A percentile compares a stretch with the other conserved stretches of the same genome.
These are phyloP conservation scores for Tetramorium bicarinatum DNA, from an alignment of 2,888 invertebrate genomes.

Conservation along the genomic window DNA sequence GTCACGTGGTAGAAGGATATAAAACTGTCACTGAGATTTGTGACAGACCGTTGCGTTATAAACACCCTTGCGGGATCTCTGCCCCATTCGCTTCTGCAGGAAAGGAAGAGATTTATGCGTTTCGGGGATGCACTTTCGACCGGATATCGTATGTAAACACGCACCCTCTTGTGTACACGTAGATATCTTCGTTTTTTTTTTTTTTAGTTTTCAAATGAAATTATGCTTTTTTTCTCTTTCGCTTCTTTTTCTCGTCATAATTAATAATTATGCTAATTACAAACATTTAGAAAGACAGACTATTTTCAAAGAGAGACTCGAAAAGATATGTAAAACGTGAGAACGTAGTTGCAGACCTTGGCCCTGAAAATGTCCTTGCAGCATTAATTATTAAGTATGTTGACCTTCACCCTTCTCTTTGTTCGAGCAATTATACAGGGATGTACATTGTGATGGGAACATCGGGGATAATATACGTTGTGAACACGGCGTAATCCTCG, in stretches of 20 bases:
- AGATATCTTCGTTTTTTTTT: neutral
- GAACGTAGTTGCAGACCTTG: slow-evolving; percentile 3
- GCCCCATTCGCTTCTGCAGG: neutral
- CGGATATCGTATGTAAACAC: slow-evolving; percentile 49
- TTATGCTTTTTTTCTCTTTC: neutral
- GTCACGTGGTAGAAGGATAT: slow-evolving; percentile 47
- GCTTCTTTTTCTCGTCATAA: neutral
- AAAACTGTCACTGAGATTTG: slow-evolving; percentile 70
- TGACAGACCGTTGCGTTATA: slow-evolving; percentile 57
- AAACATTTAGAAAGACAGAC: neutral
- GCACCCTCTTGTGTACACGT: neutral
- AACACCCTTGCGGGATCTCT: slow-evolving; percentile 42
- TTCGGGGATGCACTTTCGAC: slow-evolving; percentile 56
- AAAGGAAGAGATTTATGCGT: slow-evolving; percentile 70
- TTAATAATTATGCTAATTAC: neutral
- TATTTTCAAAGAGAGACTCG: neutral
- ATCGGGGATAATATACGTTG: slow-evolving; percentile 69
- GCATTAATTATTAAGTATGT: slow-evolving; percentile 34
- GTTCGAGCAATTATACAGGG: slow-evolving; percentile 45
- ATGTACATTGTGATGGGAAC: slow-evolving; percentile 56
- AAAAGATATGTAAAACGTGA: neutral
- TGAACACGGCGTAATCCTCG: slow-evolving; percentile 78
- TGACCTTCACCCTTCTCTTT: slow-evolving; percentile 43
- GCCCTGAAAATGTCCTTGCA: slow-evolving; percentile 34
- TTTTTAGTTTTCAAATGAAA: neutral